These are phyloP conservation scores for Plumapathes pennacea DNA, from an alignment of 92 coral and sea anemone species.

Conservation along the genomic window DNA sequence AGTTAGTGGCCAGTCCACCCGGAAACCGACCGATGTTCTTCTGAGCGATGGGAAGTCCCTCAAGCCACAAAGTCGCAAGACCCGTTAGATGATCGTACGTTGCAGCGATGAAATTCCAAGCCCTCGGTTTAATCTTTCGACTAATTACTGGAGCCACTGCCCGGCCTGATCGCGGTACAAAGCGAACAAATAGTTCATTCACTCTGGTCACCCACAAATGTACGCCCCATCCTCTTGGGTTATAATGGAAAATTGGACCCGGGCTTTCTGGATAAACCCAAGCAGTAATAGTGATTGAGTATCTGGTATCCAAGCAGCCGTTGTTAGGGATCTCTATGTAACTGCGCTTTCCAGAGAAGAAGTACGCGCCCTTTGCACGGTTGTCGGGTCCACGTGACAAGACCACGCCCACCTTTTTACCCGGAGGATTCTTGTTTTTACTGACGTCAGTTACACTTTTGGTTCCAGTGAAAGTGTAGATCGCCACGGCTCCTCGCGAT, in stretches of 20 bases:
- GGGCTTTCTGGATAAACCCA: conserved; percentile 24
- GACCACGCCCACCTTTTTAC: conserved; percentile 40
- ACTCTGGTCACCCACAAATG: conserved; percentile 4
- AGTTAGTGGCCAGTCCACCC: conserved; percentile 10
- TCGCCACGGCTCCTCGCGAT: conserved; percentile 55
- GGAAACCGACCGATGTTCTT: conserved; percentile 8
- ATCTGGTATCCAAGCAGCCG: conserved; percentile 20
- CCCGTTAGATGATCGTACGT: conserved; percentile 18
- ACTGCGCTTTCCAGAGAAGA: conserved; percentile 49
- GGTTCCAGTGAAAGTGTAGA: conserved; percentile 23
- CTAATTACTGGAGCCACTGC: conserved; percentile 9
- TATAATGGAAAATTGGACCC: conserved; percentile 34
- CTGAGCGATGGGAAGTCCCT: conserved; percentile 1
- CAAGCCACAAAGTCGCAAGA: conserved; percentile 5
- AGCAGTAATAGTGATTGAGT: conserved; percentile 2
- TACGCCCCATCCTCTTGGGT: conserved; percentile 4
- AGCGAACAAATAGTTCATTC: conserved; percentile 1
- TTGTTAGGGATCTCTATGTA: conserved; percentile 29
- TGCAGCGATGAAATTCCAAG: conserved; percentile 28
- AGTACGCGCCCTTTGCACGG: conserved; percentile 55
- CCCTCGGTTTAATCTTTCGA: conserved; percentile 1
- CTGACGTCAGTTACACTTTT: conserved; percentile 45
- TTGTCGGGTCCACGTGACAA: conserved; percentile 65
- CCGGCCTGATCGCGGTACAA: neutral
- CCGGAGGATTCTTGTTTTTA: conserved; percentile 60